Evolutionary conservation across 1,140 invertebrate genomes (phyloP), one percentile per base, ranked within the genome.

Genomic region (Bombus huntii): DNA sequence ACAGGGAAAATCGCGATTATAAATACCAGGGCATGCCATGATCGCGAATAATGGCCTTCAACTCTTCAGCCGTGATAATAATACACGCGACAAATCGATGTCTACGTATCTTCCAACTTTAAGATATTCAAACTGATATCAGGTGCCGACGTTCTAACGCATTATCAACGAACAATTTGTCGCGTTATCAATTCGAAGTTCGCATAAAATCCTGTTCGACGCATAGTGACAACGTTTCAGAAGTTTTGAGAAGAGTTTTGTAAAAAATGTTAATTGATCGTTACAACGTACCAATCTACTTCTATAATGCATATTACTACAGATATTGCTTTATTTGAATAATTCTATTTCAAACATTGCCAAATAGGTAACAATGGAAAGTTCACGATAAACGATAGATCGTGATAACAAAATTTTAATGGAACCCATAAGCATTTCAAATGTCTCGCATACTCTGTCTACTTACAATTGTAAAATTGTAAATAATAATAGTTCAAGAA

Each of bases 71-170:
- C 39, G 39, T 59, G 53, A 65, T 2, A 73, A 65, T 59, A 68
- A 73, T 72, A 72, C 47, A 62, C 39, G 68, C 25, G 57, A 73
- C 68, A 37, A 28, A 79, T 79, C 44, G 76, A 62, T 12, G 18
- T 80, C 53, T 39, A 80, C 42, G 1, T 39, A 71, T 57, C 34
- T 73, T 28, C 28, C n/a, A 65, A 39, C 22, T 80, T 37, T 15
- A 80, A 72, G 6, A 62, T 2, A 25, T 44, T 79, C 53, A 37
- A 79, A 76, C 28, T 18, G 44, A 59, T 57, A 66, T 53, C 28
- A 31, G n/a, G 34, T 28, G 22, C 6, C 8, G 18, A n/a, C 28
- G 18, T 47, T 62, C 13, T 10, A 70, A 77, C 34, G 34, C 62
- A 28, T 83, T 77, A 37, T 47, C 42, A 47, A 47, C 13, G 44